These are phyloP conservation scores for Pituophis catenifer DNA, from an alignment of 2,113 vertebrate genomes.

Conservation along the genomic window DNA sequence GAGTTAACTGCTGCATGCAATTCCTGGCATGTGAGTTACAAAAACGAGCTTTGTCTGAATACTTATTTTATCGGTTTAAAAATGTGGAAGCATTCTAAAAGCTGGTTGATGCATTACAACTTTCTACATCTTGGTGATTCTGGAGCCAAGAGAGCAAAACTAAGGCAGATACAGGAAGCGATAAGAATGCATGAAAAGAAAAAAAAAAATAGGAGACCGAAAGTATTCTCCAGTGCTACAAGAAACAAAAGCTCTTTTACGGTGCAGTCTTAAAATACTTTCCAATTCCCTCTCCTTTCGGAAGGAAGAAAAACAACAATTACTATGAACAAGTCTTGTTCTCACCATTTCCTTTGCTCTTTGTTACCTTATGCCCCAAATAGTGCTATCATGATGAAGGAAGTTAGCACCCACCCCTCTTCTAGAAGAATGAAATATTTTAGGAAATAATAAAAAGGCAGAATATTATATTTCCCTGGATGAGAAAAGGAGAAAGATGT, in stretches of 20 bases:
- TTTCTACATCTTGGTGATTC: neutral
- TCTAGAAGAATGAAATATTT: too few species aligned
- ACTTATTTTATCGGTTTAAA: neutral
- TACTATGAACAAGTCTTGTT: neutral
- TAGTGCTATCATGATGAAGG: neutral
- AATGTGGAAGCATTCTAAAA: neutral
- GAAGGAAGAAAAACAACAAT: neutral
- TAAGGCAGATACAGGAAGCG: slow-evolving; percentile 6
- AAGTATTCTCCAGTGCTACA: slow-evolving; percentile 5
- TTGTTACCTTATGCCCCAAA: neutral
- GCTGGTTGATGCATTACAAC: neutral
- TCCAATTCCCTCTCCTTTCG: neutral
- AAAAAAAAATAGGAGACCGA: neutral
- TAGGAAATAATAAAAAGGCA: too few species aligned
- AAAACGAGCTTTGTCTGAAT: neutral
- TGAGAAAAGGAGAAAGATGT: too few species aligned
- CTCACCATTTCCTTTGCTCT: neutral
- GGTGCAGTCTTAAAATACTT: neutral
- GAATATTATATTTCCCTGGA: too few species aligned
- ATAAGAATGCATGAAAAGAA: slow-evolving; percentile 19
- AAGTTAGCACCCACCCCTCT: too few species aligned
- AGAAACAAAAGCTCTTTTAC: neutral
- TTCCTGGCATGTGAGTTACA: neutral
- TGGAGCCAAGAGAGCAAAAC: neutral
- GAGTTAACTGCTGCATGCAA: neutral